Percentiles rank a stretch among this genome's conserved stretches.
These are phyloP conservation scores for Eublepharis macularius DNA, from an alignment of 2,113 vertebrate genomes.

Conservation along the genomic window DNA sequence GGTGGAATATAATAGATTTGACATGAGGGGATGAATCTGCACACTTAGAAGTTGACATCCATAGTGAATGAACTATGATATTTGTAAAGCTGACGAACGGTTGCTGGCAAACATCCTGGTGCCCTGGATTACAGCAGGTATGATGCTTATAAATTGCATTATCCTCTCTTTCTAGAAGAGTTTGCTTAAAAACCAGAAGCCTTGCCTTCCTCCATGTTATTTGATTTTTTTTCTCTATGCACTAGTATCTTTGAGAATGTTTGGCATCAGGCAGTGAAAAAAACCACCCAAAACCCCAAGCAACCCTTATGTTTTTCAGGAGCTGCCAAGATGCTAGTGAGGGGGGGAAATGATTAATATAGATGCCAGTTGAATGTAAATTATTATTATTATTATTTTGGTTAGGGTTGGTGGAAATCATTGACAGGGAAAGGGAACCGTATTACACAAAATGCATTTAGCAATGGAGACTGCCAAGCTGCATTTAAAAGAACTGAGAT, in stretches of 20 bases:
- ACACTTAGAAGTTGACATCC: background rate
- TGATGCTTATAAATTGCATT: conserved; percentile 45
- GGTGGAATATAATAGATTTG: background rate
- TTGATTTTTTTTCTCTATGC: conserved; percentile 60
- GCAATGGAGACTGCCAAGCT: conserved; percentile 60
- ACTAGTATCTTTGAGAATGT: conserved; percentile 69
- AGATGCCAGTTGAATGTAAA: conserved; percentile 64
- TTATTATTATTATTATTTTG: conserved; percentile 31
- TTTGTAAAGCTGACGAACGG: conserved; percentile 24
- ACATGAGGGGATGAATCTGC: background rate
- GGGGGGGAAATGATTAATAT: conserved; percentile 70
- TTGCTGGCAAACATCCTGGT: conserved; percentile 24
- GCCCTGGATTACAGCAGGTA: conserved; percentile 47
- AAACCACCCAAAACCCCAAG: conserved; percentile 44
- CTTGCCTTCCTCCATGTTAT: conserved; percentile 55
- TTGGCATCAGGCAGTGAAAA: conserved; percentile 69
- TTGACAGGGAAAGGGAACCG: conserved; percentile 59
- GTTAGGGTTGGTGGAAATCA: conserved; percentile 66
- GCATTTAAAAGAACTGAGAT: conserved; percentile 53
- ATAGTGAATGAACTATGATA: background rate
- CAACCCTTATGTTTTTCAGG: conserved; percentile 72
- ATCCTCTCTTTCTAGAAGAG: background rate
- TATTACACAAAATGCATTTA: conserved; percentile 60
- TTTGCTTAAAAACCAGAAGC: conserved; percentile 54
- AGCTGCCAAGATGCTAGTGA: conserved; percentile 70